phyloP scores from a whole-genome alignment of 2,113 vertebrate genomes.

The Passer domesticus region DNA sequence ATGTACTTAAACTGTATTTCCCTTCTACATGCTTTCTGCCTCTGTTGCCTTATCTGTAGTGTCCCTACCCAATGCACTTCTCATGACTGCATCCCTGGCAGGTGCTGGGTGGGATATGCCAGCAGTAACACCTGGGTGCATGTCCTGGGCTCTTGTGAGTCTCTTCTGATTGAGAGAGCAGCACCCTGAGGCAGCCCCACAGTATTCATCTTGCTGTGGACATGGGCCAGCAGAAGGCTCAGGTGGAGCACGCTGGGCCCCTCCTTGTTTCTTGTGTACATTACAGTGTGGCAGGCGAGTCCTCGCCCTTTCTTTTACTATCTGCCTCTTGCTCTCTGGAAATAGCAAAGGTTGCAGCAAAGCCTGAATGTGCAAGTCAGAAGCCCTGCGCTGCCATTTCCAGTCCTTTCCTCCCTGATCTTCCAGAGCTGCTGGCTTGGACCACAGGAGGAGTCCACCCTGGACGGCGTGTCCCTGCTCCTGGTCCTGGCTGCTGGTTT shows the following conservation, averaged over 20 bases:
- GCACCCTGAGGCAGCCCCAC: neutral
- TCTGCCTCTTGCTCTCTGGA: neutral
- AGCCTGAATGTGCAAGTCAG: neutral
- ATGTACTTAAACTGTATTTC: neutral
- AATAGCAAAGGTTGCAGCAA: constrained; percentile 20
- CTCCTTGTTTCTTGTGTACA: constrained; percentile 20
- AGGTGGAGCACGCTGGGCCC: neutral
- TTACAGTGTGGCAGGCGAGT: neutral
- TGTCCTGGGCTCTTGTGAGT: neutral
- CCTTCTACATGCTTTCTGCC: neutral
- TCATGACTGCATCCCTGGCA: neutral
- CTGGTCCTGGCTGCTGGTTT: neutral
- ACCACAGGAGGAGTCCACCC: rapidly evolving
- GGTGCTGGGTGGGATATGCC: too few relatives aligned
- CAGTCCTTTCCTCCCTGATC: neutral
- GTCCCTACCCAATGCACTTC: neutral
- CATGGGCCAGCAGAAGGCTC: neutral
- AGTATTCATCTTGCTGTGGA: neutral
- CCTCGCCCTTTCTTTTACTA: constrained; percentile 1
- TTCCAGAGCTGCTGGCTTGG: neutral
- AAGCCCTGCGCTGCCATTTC: neutral
- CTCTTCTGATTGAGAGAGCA: neutral
- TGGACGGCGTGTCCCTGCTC: neutral
- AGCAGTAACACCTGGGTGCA: neutral
- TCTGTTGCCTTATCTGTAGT: neutral